Evolutionary conservation across 2,888 invertebrate genomes (phyloP), one percentile per base, ranked within the genome.

Genomic region (Rhagonycha fulva): DNA sequence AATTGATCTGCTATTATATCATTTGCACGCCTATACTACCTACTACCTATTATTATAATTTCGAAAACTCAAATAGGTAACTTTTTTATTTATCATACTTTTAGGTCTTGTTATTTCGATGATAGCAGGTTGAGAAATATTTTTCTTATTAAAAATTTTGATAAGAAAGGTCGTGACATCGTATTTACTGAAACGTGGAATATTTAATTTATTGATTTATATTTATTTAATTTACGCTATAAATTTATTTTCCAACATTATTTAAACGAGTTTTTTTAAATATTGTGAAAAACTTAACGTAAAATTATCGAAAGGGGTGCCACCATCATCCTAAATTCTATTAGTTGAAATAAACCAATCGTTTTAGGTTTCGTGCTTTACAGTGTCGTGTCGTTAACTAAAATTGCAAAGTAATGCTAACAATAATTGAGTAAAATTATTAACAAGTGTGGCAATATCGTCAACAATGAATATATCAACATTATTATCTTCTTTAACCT

Each of bases 161-260:
- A 77, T 77, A 77, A 77, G 71, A 62, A 14, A 70, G 79, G 79
- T 79, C 79, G 68, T 71, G 79, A 79, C 77, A 68, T 70, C 23
- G 62, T 63, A 71, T 76, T 70, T 73, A 69, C 28, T 19, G 62
- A 62, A 47, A 62, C 14, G 62, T 73, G 30, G 73, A 62, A 68
- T 73, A 24, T 73, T 68, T 61, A 32, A 32, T 72, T 68, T 68
- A 23, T 11, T 72, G n/a, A 72, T 72, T 70, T 47, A 47, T 47
- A n/a, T 47, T 47, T 4, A 2, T 11, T n/a, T n/a, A n/a, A n/a
- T 4, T n/a, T 47, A 47, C 7, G n/a, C 28, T 28, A 28, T 28
- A 9, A 28, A 28, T 28, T 28, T 28, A n/a, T n/a, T 9, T 7
- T 47, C 1, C 0, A n/a, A 47, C 5, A n/a, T n/a, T n/a, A 7